Conservation (phyloP, 2,113 vertebrate species). For the Motacilla tschutschensis region DNA sequence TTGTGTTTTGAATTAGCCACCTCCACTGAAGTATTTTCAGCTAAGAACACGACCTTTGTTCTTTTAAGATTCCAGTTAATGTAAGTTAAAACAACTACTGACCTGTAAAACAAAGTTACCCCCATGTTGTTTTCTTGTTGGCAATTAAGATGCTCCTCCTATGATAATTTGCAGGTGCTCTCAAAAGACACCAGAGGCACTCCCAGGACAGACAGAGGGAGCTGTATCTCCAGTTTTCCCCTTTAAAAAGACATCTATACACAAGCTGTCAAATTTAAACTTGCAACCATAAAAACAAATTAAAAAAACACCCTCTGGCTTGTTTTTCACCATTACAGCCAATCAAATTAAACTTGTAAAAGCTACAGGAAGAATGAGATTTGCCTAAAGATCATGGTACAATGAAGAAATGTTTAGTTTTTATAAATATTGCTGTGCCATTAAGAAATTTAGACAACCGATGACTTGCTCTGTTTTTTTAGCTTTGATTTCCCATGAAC, state of each 20-base stretch:
- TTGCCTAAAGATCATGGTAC: background rate
- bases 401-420: background rate
- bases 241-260: constrained; percentile 4
- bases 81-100: background rate
- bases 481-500: background rate
- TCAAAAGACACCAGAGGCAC: background rate
- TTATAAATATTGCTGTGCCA: background rate
- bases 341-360: background rate
- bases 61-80: background rate
- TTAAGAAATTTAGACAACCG: background rate
- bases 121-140: background rate
- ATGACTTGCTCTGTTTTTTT: background rate
- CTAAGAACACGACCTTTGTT: background rate
- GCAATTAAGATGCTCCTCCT: background rate
- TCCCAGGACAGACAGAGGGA: constrained; percentile 57
- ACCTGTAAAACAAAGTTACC: background rate
- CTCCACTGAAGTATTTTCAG: background rate
- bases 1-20: background rate
- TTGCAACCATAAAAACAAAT: background rate
- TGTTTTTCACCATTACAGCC: background rate
- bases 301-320: background rate
- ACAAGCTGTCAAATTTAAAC: background rate
- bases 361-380: background rate
- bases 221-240: constrained; percentile 48
- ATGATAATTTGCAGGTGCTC: background rate